phyloP scores from a whole-genome alignment of 2,797 vertebrate genomes.

The Poecilia picta region DNA sequence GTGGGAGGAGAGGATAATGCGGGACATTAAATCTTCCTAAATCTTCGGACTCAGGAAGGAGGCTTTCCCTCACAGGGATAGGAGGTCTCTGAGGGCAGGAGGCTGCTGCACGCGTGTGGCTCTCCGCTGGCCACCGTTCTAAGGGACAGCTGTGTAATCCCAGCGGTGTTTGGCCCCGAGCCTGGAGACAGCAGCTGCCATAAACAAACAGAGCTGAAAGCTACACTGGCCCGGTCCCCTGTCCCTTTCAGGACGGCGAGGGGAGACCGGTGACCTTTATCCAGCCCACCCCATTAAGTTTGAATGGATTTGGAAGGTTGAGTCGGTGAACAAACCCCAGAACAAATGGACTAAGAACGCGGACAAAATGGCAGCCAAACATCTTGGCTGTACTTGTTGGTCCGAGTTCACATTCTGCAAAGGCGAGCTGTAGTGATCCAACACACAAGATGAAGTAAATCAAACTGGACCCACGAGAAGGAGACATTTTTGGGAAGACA shows the following conservation, averaged over 20 bases:
- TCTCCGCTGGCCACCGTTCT: conserved; percentile 48
- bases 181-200: conserved; percentile 68
- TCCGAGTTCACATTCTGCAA: not conserved
- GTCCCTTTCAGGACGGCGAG: conserved; percentile 51
- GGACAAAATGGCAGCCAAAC: conserved; percentile 16
- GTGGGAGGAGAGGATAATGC: conserved; percentile 28
- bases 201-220: conserved; percentile 79
- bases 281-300: conserved; percentile 53
- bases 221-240: conserved; percentile 62
- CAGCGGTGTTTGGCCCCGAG: conserved; percentile 66
- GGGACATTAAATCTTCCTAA: conserved; percentile 17
- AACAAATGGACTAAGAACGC: conserved; percentile 20
- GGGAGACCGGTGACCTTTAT: conserved; percentile 37
- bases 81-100: conserved; percentile 49
- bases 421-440: not conserved
- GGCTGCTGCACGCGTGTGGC: conserved; percentile 59
- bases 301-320: conserved; percentile 39
- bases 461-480: not conserved
- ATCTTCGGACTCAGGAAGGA: conserved; percentile 34
- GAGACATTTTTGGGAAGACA: not conserved
- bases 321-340: conserved; percentile 32
- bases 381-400: conserved; percentile 16
- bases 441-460: not conserved
- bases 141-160: conserved; percentile 65
- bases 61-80: conserved; percentile 47